These are phyloP conservation scores for Bambusicola thoracicus DNA, from an alignment of 2,113 vertebrate genomes.

Conservation along the genomic window DNA sequence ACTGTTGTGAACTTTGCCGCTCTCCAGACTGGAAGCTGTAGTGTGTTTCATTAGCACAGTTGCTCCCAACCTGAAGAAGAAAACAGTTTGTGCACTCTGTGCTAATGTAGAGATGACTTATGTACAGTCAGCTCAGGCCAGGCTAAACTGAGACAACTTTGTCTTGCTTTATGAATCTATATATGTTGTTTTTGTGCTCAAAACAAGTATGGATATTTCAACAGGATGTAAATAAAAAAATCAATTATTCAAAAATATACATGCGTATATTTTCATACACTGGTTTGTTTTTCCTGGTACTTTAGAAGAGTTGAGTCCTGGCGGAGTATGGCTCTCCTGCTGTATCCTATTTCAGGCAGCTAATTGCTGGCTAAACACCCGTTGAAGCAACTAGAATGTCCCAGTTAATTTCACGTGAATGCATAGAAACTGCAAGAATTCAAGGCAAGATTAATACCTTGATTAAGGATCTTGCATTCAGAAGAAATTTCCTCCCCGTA, in stretches of 20 bases:
- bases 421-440: neutral
- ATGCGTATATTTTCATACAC: neutral
- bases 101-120: neutral
- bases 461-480: neutral
- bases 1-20: neutral
- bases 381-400: neutral
- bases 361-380: fast-evolving
- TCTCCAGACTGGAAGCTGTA: neutral
- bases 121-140: neutral
- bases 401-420: neutral
- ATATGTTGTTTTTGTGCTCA: neutral
- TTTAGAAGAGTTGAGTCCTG: neutral
- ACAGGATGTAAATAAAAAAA: neutral
- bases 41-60: neutral
- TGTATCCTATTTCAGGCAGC: neutral
- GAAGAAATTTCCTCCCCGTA: neutral
- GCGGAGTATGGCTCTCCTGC: neutral
- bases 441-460: neutral
- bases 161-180: neutral
- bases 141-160: neutral
- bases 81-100: neutral
- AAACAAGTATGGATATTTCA: neutral
- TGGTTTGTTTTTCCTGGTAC: neutral
- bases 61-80: neutral
- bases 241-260: fast-evolving